Percentiles rank a stretch among this genome's conserved stretches.
These are phyloP conservation scores for Pipistrellus nathusii DNA, from an alignment of 2,797 vertebrate species.

Conservation along the genomic window DNA sequence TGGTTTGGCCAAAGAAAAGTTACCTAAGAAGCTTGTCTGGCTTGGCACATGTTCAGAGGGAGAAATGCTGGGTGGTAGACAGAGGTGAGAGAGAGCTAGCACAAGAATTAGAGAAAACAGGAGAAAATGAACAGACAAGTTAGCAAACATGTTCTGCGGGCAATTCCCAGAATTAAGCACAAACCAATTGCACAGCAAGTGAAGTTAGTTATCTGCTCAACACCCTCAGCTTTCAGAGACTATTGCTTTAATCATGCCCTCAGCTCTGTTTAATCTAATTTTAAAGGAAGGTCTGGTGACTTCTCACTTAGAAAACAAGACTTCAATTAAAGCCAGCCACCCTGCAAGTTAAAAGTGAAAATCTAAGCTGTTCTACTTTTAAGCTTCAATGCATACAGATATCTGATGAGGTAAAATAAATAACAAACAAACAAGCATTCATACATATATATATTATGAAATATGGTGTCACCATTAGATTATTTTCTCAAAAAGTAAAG, in stretches of 20 bases:
- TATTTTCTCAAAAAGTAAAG: neutral
- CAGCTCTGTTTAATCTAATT: neutral
- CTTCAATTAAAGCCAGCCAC: neutral
- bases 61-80: neutral
- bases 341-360: neutral
- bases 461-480: neutral
- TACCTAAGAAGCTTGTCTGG: constrained; percentile 8
- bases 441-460: neutral
- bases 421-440: neutral
- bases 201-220: neutral
- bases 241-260: accelerated
- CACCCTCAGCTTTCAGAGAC: neutral
- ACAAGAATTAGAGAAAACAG: neutral
- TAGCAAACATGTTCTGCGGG: neutral
- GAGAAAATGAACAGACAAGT: neutral
- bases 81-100: neutral
- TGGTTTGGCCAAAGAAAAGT: constrained; percentile 58
- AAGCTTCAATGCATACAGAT: neutral
- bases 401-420: neutral
- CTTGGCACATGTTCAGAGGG: neutral
- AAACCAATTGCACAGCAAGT: neutral
- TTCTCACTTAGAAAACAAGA: constrained; percentile 30
- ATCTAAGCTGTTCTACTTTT: neutral
- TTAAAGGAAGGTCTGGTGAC: neutral
- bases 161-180: neutral